Evolutionary conservation across 2,888 invertebrate species (phyloP), one percentile per base, ranked within the genome.

Genomic region (Syritta pipiens): DNA sequence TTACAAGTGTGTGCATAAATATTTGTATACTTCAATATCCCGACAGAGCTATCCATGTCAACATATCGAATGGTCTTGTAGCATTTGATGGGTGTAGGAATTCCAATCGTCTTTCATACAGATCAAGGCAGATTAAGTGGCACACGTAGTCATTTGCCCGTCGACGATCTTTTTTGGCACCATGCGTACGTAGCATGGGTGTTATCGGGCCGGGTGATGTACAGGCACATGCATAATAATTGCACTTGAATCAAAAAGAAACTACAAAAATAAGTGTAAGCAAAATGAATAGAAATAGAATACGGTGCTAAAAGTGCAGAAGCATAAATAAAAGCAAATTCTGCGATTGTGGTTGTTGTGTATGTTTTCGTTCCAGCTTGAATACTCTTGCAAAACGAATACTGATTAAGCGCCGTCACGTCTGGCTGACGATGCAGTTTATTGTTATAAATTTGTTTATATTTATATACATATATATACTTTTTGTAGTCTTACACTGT

Each of bases 341-440:
- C 12, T 12, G 49, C 32, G 28, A 51, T 6, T 40, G 49, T 14
- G 30, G 32, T 32, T 53, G 24, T 26, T 26, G 55, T 49, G 22
- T 24, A 19, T 51, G 44, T 44, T 19, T 10, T 30, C 57, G 28
- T 30, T 62, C 65, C 63, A 71, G 53, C 30, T 44, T 53, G 51
- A 57, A 57, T n/a, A 44, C 35, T 57, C 12, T 63, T 59, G 77
- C 71, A 48, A 71, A 69, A 62, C 53, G 57, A 51, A 63, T 76
- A 72, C 81, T 71, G 72, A 74, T 72, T 68, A 77, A 83, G 83
- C 84, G 83, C 83, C 84, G 83, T 83, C 83, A 83, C 83, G 83
- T 82, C 83, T 83, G 81, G 81, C 72, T 82, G 81, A 83, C 83
- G 76, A 57, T 83, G 81, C 67, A 69, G 72, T 81, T 79, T 77